Conservation (phyloP, 2,797 vertebrate genomes). For the Apogon talboti region DNA sequence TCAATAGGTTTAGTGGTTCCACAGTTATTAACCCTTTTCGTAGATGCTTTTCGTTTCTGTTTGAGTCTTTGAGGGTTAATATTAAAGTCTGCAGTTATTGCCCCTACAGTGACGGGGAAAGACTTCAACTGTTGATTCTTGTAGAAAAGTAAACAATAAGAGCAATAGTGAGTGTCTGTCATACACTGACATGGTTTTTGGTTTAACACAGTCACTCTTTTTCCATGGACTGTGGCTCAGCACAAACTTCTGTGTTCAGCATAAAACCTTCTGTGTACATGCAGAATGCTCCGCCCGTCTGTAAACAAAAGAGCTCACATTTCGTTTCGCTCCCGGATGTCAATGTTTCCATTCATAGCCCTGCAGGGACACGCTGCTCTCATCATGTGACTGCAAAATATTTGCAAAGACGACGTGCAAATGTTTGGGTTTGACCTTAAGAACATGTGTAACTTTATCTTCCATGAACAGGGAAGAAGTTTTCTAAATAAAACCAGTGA, state of each 20-base stretch:
- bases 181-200: conserved; percentile 31
- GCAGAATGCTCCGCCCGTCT: conserved; percentile 3
- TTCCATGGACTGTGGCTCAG: conserved; percentile 5
- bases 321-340: conserved; percentile 25
- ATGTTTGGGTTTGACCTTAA: neutral
- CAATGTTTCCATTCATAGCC: conserved; percentile 33
- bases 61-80: no score
- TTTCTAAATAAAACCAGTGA: neutral
- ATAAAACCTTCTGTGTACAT: conserved; percentile 14
- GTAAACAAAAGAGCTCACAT: conserved; percentile 44
- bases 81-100: no score
- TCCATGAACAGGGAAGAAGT: neutral
- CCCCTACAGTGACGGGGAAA: no score
- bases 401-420: neutral
- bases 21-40: no score
- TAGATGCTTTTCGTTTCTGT: no score
- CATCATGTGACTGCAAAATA: conserved; percentile 31
- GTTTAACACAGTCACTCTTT: conserved; percentile 39
- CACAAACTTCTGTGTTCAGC: conserved; percentile 17
- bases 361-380: conserved; percentile 1
- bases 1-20: no score
- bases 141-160: neutral
- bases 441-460: neutral
- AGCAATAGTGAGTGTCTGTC: neutral
- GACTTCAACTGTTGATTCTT: neutral